Percentiles rank a stretch among this genome's conserved stretches.
Conservation (phyloP, 1,140 invertebrate species). For the Ceratina calcarata region DNA sequence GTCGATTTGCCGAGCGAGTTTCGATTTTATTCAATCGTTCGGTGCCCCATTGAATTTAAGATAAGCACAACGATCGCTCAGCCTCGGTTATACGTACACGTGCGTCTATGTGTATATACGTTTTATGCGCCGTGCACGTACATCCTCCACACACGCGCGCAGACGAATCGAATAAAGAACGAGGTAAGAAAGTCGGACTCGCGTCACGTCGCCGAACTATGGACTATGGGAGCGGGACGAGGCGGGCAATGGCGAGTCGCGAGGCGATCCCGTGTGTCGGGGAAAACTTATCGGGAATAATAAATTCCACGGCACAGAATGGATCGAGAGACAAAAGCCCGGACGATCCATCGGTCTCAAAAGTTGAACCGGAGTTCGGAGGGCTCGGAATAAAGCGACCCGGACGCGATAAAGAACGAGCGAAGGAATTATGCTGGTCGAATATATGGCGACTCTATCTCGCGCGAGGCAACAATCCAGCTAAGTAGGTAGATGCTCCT, state of each 20-base stretch:
- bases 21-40: constrained; percentile 46
- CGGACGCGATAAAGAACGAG: constrained; percentile 46
- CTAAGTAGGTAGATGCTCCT: constrained; percentile 25
- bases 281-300: constrained; percentile 73
- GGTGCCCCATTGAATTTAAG: constrained; percentile 59
- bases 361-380: constrained; percentile 55
- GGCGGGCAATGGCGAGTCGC: neutral
- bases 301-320: constrained; percentile 68
- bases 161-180: constrained; percentile 27
- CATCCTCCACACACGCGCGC: neutral
- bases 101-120: neutral
- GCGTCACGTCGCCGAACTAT: constrained; percentile 41
- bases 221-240: neutral
- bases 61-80: constrained; percentile 56
- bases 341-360: constrained; percentile 63
- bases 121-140: too few species aligned
- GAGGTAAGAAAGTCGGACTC: constrained; percentile 45
- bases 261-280: constrained; percentile 26
- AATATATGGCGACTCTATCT: constrained; percentile 54
- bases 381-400: constrained; percentile 14
- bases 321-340: constrained; percentile 70
- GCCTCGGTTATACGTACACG: neutral
- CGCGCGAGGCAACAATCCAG: neutral
- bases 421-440: constrained; percentile 71
- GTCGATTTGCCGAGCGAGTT: constrained; percentile 38